phyloP scores from a whole-genome alignment of 2,797 vertebrate species.

The Pitangus sulphuratus region DNA sequence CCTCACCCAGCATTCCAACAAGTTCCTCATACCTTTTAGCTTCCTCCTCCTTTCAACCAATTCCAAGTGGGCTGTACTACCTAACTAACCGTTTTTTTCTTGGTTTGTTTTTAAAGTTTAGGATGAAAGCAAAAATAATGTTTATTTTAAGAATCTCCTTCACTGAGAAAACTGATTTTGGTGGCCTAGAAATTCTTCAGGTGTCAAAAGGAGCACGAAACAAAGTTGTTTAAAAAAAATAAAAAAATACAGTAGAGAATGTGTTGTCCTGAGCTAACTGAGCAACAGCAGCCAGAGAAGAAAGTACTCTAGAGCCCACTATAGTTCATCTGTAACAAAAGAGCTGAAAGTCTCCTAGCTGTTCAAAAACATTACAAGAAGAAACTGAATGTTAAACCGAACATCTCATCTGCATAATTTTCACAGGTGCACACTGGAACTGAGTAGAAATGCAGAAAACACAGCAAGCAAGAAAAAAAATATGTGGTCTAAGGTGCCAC shows the following conservation, averaged over 20 bases:
- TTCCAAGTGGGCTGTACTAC: neutral
- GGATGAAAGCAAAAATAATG: neutral
- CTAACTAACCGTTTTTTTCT: neutral
- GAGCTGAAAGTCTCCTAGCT: neutral
- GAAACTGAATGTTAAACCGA: neutral
- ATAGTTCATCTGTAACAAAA: neutral
- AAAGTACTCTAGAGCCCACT: neutral
- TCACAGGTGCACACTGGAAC: neutral
- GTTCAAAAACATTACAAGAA: neutral
- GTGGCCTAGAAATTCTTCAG: neutral
- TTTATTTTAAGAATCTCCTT: neutral
- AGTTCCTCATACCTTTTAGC: neutral
- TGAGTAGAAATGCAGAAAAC: neutral
- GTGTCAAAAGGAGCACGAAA: neutral
- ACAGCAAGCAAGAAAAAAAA: neutral
- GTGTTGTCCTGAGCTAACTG: neutral
- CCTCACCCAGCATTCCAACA: neutral
- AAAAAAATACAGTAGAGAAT: neutral
- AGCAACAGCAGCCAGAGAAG: neutral
- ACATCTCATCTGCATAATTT: neutral
- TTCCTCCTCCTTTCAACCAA: neutral
- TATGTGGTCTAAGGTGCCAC: fast-evolving
- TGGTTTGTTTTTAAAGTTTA: neutral
- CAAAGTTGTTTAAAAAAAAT: neutral
- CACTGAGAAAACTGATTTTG: neutral